These are phyloP conservation scores for Pagrus major DNA, from an alignment of 2,113 vertebrate species.

Conservation along the genomic window DNA sequence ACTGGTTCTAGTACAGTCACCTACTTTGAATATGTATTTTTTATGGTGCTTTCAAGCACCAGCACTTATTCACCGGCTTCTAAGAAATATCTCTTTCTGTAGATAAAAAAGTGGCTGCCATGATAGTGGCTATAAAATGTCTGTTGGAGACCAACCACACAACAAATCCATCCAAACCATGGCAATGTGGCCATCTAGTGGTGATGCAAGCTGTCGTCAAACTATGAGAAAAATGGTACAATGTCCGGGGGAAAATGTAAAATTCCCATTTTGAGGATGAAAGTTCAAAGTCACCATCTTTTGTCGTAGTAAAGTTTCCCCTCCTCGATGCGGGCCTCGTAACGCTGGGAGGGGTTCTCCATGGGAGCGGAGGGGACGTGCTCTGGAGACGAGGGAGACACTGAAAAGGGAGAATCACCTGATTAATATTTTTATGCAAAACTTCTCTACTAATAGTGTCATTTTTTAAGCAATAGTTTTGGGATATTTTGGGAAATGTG, in stretches of 20 bases:
- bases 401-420: slow-evolving; percentile 73
- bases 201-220: slow-evolving; percentile 3
- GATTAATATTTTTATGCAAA: not conserved
- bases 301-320: slow-evolving; percentile 99
- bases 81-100: slow-evolving; percentile 22
- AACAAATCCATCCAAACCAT: not conserved
- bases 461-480: not conserved
- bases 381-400: slow-evolving; percentile 94
- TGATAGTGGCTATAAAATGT: slow-evolving; percentile 3
- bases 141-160: not conserved
- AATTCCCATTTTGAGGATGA: not conserved
- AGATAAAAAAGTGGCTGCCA: slow-evolving; percentile 9
- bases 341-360: slow-evolving; percentile 92
- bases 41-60: slow-evolving; percentile 36
- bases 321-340: slow-evolving; percentile 97
- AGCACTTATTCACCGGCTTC: slow-evolving; percentile 6
- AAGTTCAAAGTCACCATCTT: slow-evolving; percentile 88
- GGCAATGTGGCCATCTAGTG: slow-evolving; percentile 77
- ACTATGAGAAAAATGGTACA: not conserved
- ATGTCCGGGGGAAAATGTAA: not conserved
- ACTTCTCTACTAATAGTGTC: not conserved
- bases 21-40: slow-evolving; percentile 27
- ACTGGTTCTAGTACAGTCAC: slow-evolving; percentile 8
- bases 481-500: not conserved
- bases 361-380: slow-evolving; percentile 91